Evolutionary conservation across 2,888 invertebrate species (phyloP), one percentile per base, ranked within the genome.

Genomic region (Cephonodes hylas): DNA sequence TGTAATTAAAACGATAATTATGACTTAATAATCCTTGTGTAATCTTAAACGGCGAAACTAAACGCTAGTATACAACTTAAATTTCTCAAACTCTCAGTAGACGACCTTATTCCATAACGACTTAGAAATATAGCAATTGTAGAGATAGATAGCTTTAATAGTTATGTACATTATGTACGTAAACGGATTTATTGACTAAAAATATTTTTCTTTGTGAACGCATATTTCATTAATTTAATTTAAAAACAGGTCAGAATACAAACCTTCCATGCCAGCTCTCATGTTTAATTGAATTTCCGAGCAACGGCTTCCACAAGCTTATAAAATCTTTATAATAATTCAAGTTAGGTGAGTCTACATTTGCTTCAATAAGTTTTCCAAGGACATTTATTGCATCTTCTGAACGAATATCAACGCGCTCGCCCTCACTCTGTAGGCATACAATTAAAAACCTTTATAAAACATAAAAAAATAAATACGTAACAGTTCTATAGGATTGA

Each of bases 311-410:
- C 75, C 94, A 93, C 60, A 91, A 86, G 59, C 83, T 87, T 63
- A 93, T 89, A 59, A 95, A 89, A 74, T 93, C 91, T 63, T 94
- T 93, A 77, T 95, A 96, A 84, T 86, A 94, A 18, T 87, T 79
- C 45, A 77, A 79, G 81, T 95, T 94, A 20, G 94, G 88, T 67
- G 95, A 95, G 67, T 94, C 94, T 18, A 93, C 91, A 73, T 94
- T 95, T 48, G 93, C 93, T 83, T 96, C 94, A 69, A 96, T 93
- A 58, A 95, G 72, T 73, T 94, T 93, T 58, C 95, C 96, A 61
- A 96, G 89, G 62, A 93, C 85, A 73, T 96, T 93, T 67, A 96
- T 85, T 58, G 94, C 93, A 66, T 95, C 93, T 20, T 94, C 93
- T 31, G 93, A 89, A 73, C 91, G 93, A 25, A 96, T 85, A 70